Base-by-base conservation (phyloP, 2,113 vertebrate species). In the Chaenogobius annularis region DNA sequence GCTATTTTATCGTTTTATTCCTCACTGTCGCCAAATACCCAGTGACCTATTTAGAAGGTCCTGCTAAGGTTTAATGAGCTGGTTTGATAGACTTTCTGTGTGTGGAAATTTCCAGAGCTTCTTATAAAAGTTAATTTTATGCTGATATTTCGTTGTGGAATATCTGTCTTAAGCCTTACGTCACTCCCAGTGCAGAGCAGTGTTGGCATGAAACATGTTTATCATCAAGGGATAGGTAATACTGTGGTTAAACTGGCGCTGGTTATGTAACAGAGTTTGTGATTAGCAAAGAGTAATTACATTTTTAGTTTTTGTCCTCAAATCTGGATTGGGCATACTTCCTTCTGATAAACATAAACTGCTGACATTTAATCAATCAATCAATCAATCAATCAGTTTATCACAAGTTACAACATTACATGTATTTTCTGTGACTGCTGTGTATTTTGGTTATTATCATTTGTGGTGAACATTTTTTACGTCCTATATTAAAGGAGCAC, bases 21-120 rank as follows among this genome's bases (percentile, higher is more conserved):
- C 15, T 63, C 35, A 12, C 35, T 40, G 19, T 63, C 15, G 61
- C 61, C 61, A 63, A 40, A 63, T 63, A 63, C 35, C 31, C 61
- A 40, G 6, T 40, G 35, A 40, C 35, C 61, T 63, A 40, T 63
- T 63, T 63, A 37, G 35, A n/a, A 40, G 61, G 61, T 62, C 61
- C 61, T 61, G 58, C 58, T 61, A 11, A 9, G 61, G 35, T n/a
- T 63, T 63, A 40, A 43, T 63, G 61, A 63, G 61, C 31, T 35
- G 17, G 35, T 63, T 63, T 63, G 61, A 63, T 63, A 63, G 61
- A 63, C 35, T 63, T 62, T 63, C 17, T 63, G 31, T n/a, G 35
- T 40, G 35, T 43, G 61, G 61, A 63, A 63, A 40, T 61, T 61
- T 61, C 58, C 58, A 61, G 58, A 61, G 58, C 31, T 63, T 35